phyloP scores from a whole-genome alignment of 2,113 vertebrate species.

The Ascaphus truei region DNA sequence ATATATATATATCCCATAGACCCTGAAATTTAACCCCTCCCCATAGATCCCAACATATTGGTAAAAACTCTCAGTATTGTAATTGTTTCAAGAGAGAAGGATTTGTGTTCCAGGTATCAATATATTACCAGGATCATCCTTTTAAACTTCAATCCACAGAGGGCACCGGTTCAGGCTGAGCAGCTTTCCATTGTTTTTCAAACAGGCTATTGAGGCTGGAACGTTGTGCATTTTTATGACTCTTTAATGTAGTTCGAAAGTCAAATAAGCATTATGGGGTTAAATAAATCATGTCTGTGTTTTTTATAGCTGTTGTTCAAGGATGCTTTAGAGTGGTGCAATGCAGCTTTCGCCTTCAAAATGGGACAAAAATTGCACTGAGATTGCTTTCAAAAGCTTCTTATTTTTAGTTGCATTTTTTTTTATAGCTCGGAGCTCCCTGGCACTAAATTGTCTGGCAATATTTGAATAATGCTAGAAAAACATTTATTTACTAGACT shows the following conservation, averaged over 20 bases:
- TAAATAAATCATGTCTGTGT: slow-evolving; percentile 29
- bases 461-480: slow-evolving; percentile 9
- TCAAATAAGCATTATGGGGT: slow-evolving; percentile 34
- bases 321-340: background rate
- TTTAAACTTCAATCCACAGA: slow-evolving; percentile 1
- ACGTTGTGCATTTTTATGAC: slow-evolving; percentile 32
- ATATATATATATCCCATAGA: too few species aligned
- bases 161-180: slow-evolving; percentile 9
- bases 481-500: slow-evolving; percentile 37
- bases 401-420: background rate
- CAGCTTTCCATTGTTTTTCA: slow-evolving; percentile 2
- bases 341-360: background rate
- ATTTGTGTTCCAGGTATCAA: too few species aligned
- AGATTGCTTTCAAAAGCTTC: background rate
- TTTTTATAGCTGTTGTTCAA: slow-evolving; percentile 25
- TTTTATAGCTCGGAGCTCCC: too few species aligned
- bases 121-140: too few species aligned
- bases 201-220: slow-evolving; percentile 8
- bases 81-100: too few species aligned
- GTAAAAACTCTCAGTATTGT: too few species aligned
- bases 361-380: background rate
- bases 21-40: too few species aligned
- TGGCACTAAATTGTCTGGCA: slow-evolving; percentile 19
- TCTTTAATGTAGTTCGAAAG: slow-evolving; percentile 35
- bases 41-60: too few species aligned